These are phyloP conservation scores for Selene dorsalis DNA, from an alignment of 2,797 vertebrate genomes.

Conservation along the genomic window DNA sequence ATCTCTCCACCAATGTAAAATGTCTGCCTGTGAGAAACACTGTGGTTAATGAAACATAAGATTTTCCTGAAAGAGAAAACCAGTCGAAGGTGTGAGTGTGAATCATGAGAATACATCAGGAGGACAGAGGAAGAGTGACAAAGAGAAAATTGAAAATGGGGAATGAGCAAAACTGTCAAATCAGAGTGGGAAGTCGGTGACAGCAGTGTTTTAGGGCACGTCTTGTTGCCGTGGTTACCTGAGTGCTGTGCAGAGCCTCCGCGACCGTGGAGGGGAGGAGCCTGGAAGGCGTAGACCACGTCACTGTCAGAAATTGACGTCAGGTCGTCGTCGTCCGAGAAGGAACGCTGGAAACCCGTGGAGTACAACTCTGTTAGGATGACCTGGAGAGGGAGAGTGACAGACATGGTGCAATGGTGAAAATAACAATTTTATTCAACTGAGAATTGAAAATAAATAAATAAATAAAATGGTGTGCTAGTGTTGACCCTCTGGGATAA, in stretches of 20 bases:
- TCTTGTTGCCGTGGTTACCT: slow-evolving; percentile 81
- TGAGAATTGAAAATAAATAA: background rate
- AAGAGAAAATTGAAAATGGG: slow-evolving; percentile 24
- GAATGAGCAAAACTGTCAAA: slow-evolving; percentile 10
- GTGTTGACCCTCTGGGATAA: background rate
- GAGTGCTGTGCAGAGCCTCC: slow-evolving; percentile 74
- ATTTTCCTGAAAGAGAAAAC: background rate
- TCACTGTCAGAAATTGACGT: slow-evolving; percentile 86
- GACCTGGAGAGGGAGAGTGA: slow-evolving; percentile 80
- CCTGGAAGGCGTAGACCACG: slow-evolving; percentile 91
- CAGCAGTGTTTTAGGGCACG: slow-evolving; percentile 1
- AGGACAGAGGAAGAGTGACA: background rate
- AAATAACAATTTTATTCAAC: background rate
- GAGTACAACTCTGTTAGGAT: slow-evolving; percentile 90
- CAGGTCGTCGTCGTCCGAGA: slow-evolving; percentile 90
- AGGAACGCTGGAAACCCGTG: slow-evolving; percentile 90
- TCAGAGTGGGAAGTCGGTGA: background rate
- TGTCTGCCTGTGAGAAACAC: slow-evolving; percentile 20
- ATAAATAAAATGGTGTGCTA: background rate
- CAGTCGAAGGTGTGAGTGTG: background rate
- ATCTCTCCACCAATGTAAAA: slow-evolving; percentile 21
- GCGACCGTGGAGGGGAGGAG: slow-evolving; percentile 75
- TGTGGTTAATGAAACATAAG: slow-evolving; percentile 30
- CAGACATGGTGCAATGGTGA: background rate
- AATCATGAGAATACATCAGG: slow-evolving; percentile 21